Evolutionary conservation across 2,888 invertebrate species (phyloP), one percentile per base, ranked within the genome.

Genomic region (Athrips mouffetella): DNA sequence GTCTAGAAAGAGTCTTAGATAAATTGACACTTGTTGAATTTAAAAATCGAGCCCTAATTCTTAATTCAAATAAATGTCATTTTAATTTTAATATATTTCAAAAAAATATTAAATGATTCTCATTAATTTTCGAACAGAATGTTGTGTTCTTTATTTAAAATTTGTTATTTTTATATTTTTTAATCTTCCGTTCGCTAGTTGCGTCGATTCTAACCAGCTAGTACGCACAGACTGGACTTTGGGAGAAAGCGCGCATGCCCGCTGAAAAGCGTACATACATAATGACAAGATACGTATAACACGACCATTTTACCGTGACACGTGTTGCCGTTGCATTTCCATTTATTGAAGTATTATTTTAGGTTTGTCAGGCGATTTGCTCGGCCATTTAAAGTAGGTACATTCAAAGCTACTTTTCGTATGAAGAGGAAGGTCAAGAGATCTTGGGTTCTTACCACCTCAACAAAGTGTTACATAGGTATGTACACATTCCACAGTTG

Each of bases 401-500:
- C 20, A 11, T 37, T 8, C 11, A 10, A 5, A 2, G 21, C 21
- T 37, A 37, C n/a, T 20, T 48, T 31, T 44, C 16, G 40, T 42
- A 48, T 37, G 45, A 40, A 40, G 23, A 11, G 11, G 51, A 29
- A 45, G 77, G 37, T 73, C 77, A 50, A 11, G 1, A 4, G 35
- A 49, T 13, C 47, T 13, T 75, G 76, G 50, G 41, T 45, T 48
- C 40, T 44, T 23, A 45, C 54, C 46, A 51, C 50, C 52, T 58
- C 51, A 58, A 64, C 59, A 62, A 59, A 70, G 58, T 65, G 65
- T 62, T 51, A 58, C 59, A 50, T 62, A 58, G 62, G 65, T 62
- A 63, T 65, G 67, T 52, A 48, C 48, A 78, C 37, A 79, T 76
- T 71, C 86, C 76, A 85, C 84, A 85, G 84, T 81, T 84, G 85